A percentile compares a stretch with the other conserved stretches of the same genome.
phyloP scores from a whole-genome alignment of 2,888 invertebrate genomes.

The Cosmia pyralina region DNA sequence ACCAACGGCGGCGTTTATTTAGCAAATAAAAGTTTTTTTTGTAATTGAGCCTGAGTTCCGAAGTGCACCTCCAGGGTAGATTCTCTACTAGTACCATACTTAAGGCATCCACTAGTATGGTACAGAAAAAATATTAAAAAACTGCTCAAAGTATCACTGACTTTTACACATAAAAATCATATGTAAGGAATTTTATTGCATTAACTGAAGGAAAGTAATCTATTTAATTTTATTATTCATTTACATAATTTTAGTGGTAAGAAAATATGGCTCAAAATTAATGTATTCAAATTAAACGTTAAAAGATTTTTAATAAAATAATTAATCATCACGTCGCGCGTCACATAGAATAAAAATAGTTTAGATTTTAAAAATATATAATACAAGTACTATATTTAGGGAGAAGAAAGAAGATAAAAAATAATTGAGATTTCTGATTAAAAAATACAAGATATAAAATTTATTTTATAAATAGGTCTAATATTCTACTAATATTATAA shows the following conservation, averaged over 20 bases:
- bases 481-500: constrained; percentile 69
- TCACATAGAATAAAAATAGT: not conserved
- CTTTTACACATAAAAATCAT: constrained; percentile 19
- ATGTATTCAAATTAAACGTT: not conserved
- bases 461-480: constrained; percentile 18
- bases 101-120: no score
- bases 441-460: not conserved
- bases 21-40: not conserved
- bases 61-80: not conserved
- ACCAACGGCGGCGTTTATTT: not conserved
- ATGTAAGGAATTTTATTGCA: not conserved
- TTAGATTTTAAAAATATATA: not conserved
- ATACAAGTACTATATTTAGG: not conserved
- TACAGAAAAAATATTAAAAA: no score
- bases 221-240: not conserved
- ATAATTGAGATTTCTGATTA: constrained; percentile 9
- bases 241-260: not conserved
- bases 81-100: no score
- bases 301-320: not conserved
- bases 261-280: not conserved
- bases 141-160: not conserved
- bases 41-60: not conserved
- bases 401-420: not conserved
- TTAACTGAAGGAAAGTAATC: not conserved
- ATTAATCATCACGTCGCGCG: not conserved